phyloP scores from a whole-genome alignment of 2,113 vertebrate species.

The Phyllostomus discolor region DNA sequence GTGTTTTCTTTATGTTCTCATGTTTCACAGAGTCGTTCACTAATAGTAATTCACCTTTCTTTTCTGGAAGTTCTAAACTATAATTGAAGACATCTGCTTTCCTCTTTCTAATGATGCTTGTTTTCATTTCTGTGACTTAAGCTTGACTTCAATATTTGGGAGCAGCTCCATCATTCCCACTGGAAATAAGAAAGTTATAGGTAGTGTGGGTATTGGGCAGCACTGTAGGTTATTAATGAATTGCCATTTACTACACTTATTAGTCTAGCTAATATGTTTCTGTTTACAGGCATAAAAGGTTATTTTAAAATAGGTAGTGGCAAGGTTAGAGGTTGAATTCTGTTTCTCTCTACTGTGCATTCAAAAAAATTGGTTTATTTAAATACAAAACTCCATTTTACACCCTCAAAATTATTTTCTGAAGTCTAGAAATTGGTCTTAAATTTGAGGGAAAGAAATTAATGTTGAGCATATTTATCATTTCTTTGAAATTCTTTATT shows the following conservation, averaged over 20 bases:
- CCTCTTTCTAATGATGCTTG: neutral
- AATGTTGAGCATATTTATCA: neutral
- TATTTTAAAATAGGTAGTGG: neutral
- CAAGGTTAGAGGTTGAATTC: neutral
- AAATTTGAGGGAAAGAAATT: neutral
- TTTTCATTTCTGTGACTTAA: constrained; percentile 20
- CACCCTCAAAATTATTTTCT: neutral
- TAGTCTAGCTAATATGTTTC: neutral
- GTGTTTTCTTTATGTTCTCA: neutral
- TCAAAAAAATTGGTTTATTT: neutral
- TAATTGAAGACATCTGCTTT: neutral
- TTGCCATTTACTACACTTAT: neutral
- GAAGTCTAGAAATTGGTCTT: neutral
- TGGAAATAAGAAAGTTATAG: neutral
- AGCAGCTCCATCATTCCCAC: neutral
- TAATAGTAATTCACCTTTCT: neutral
- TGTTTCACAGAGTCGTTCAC: neutral
- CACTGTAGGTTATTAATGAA: neutral
- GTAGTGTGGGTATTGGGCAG: neutral
- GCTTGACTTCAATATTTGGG: neutral
- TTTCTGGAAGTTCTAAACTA: neutral
- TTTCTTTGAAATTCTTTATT: neutral
- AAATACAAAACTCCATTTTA: neutral
- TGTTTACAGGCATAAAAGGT: neutral
- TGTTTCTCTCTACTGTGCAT: neutral